These are phyloP conservation scores for Lepeophtheirus salmonis DNA, from an alignment of 1,140 invertebrate genomes.

Conservation along the genomic window DNA sequence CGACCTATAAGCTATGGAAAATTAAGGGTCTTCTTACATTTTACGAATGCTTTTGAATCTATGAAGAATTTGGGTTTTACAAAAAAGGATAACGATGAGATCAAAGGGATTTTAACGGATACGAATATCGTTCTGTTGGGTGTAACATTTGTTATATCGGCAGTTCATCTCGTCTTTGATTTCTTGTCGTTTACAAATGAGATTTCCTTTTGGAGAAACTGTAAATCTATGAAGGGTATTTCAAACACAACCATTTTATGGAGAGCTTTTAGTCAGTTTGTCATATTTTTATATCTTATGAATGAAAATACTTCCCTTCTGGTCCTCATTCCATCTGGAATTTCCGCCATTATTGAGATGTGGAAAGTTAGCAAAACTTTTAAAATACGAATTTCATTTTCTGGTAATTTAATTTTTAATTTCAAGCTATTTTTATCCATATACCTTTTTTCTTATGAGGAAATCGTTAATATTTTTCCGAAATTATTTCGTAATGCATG, in stretches of 20 bases:
- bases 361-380: constrained; percentile 89
- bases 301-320: constrained; percentile 81
- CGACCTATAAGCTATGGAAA: constrained; percentile 33
- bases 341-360: constrained; percentile 68
- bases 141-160: constrained; percentile 72
- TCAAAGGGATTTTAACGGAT: constrained; percentile 87
- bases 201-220: constrained; percentile 74
- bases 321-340: constrained; percentile 62
- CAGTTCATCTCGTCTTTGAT: constrained; percentile 79
- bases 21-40: constrained; percentile 46
- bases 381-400: constrained; percentile 39
- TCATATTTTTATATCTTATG: constrained; percentile 83
- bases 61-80: constrained; percentile 61
- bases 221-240: constrained; percentile 64
- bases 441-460: too few species aligned
- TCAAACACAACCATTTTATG: constrained; percentile 72
- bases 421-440: too few species aligned
- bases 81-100: constrained; percentile 83
- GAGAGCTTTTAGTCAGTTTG: constrained; percentile 72
- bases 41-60: constrained; percentile 52
- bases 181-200: constrained; percentile 96
- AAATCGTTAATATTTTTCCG: too few species aligned
- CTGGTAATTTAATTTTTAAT: too few species aligned
- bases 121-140: constrained; percentile 84
- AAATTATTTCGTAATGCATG: too few species aligned